Base-by-base conservation (phyloP, 2,113 vertebrate species). In the Leiothrix lutea region DNA sequence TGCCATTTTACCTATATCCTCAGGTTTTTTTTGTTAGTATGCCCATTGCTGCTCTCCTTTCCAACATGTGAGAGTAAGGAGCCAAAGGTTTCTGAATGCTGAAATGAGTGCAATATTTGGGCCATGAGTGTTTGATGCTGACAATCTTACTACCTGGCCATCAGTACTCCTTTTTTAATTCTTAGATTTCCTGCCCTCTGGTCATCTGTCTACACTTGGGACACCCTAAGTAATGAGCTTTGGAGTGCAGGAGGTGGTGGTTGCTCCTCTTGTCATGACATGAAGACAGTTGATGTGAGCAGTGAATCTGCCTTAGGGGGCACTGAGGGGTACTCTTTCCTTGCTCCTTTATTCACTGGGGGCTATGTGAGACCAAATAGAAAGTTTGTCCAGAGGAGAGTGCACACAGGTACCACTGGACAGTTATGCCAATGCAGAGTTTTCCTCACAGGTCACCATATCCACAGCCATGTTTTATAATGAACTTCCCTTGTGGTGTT, bases 261-360 rank as follows among this genome's bases (percentile, higher is more conserved):
- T 24, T 89, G 21, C 18, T 75, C 13, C 14, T 84, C 47, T 75
- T 67, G n/a, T 72, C 16, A 21, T 36, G 36, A 9, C 56, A 18
- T 0, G 0, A 58, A 53, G 57, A 72, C 7, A 36, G 8, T n/a
- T n/a, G 23, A 8, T 50, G 13, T n/a, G 45, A 89, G 24, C 40
- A 70, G 14, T 57, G 28, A 48, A 35, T 33, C n/a, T 80, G 17
- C 40, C 23, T 56, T 26, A n/a, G 0, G 0, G 31, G 26, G 5
- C n/a, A 33, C 2, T 36, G 57, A 57, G 33, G 72, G 3, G 22
- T 54, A 69, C 11, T 84, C 15, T 86, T 31, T 51, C 58, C 44
- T 44, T 56, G 40, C 23, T 40, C 21, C n/a, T 86, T 69, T 58
- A 33, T 40, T 77, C 11, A 5, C 3, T 69, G 18, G 11, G 4